Base-by-base conservation (phyloP, 64 coral and sea anemone genomes). In the Cladopsammia gracilis region DNA sequence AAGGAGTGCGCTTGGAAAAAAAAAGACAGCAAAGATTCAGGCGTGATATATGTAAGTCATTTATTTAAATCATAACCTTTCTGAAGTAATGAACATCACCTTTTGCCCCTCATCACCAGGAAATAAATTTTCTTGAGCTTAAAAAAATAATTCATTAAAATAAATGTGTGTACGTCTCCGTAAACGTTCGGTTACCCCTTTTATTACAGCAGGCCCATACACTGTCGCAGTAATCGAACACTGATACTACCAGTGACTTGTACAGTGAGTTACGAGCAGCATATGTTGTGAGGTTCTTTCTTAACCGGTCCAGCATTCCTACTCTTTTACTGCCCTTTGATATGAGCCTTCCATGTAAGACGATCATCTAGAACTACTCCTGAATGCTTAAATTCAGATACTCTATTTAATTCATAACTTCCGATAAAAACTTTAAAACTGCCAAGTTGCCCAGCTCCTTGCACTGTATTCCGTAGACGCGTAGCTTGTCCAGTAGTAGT, bases 201-300 rank as follows among this genome's bases (percentile, higher is more conserved):
- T 91, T 60, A 7, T 73, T 73, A 48, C 62, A 91, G 51, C 78
- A 73, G 65, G 22, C 61, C 66, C 77, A 91, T 46, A 91, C 77
- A 58, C 20, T 46, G 24, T 82, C 77, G 24, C 77, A 91, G 77
- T 80, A 91, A 44, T 91, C 64, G 48, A 82, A 82, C 44, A 91
- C 48, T 48, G 76, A 5, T 46, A 65, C n/a, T 74, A 91, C 72
- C 18, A 91, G 26, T 6, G 76, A 68, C 43, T 57, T 82, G n/a
- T 68, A 85, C 53, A 56, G 53, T 10, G 12, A 10, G 53, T 56
- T 56, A n/a, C n/a, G n/a, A 12, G 53, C 53, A 7, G 53, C 53
- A 56, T 12, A 7, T 56, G 7, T 12, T 3, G 53, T 56, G 7
- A 56, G 12, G 53, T 56, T 56, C 53, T 56, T 56, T 12, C 53